These are phyloP conservation scores for Aphidoletes aphidimyza DNA, from an alignment of 2,888 invertebrate genomes.

Conservation along the genomic window DNA sequence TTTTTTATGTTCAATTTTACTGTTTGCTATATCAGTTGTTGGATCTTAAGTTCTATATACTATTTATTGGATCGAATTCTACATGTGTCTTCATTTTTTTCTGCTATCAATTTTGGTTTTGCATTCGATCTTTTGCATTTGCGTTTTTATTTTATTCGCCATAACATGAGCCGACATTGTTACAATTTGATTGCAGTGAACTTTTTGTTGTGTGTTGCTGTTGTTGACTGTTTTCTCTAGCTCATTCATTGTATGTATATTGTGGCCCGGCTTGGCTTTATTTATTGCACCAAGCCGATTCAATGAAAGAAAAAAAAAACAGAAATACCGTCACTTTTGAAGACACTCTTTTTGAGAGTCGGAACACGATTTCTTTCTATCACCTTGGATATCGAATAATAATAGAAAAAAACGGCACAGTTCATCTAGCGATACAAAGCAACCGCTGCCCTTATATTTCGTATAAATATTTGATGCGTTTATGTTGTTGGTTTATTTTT, in stretches of 20 bases:
- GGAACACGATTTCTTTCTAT: too few species aligned
- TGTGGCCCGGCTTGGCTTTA: too few species aligned
- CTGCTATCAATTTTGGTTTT: background rate
- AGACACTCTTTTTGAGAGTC: background rate
- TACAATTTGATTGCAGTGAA: background rate
- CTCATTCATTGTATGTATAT: too few species aligned
- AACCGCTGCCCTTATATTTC: background rate
- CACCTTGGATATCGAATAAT: conserved; percentile 17
- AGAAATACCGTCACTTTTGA: too few species aligned
- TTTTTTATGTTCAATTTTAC: background rate
- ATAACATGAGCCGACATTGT: background rate
- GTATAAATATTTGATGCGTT: background rate
- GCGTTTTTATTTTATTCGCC: background rate
- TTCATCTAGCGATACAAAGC: background rate
- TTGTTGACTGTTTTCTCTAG: too few species aligned
- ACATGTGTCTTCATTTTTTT: background rate
- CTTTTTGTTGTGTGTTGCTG: too few species aligned
- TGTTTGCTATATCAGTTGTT: conserved; percentile 11
- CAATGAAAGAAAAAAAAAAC: too few species aligned
- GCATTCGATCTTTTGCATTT: conserved; percentile 19
- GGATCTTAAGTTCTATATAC: conserved; percentile 8
- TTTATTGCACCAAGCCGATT: too few species aligned
- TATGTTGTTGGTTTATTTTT: background rate
- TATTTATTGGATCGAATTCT: conserved; percentile 43
- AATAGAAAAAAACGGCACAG: background rate